A percentile compares a stretch with the other conserved stretches of the same genome.
Conservation (phyloP, 2,113 vertebrate genomes). For the Phylloscopus whistleri region DNA sequence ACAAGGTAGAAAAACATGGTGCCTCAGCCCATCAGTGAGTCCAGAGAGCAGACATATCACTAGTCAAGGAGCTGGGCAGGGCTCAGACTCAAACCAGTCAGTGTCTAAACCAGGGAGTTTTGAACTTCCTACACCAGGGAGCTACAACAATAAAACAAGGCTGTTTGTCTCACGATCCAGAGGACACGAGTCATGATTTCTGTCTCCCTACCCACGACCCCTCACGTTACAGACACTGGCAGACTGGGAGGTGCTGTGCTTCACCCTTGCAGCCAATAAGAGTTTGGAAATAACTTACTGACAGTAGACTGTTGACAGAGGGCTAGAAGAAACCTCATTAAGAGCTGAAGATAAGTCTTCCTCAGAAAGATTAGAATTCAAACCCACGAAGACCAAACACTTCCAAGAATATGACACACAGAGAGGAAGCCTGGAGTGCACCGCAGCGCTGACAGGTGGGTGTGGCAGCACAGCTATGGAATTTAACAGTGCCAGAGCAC, state of each 20-base stretch:
- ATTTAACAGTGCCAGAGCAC: neutral
- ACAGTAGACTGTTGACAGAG: neutral
- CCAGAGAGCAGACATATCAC: too few relatives aligned
- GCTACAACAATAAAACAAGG: too few relatives aligned
- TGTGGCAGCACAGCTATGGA: neutral
- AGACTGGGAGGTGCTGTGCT: neutral
- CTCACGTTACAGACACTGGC: neutral
- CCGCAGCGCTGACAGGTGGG: neutral
- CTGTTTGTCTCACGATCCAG: too few relatives aligned
- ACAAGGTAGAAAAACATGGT: neutral
- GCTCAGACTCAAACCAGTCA: too few relatives aligned
- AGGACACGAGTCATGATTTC: too few relatives aligned
- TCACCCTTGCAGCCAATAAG: neutral
- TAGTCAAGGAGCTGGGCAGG: too few relatives aligned
- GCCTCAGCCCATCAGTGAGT: neutral
- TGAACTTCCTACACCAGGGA: too few relatives aligned
- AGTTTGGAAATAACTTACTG: neutral
- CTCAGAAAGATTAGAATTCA: neutral
- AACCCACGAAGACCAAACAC: neutral
- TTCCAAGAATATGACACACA: neutral
- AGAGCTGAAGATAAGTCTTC: neutral
- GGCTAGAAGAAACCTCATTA: neutral
- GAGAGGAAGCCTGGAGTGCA: neutral
- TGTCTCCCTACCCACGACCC: too few relatives aligned
- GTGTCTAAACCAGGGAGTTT: too few relatives aligned